These are phyloP conservation scores for Eulemur coronatus DNA, from an alignment of 2,797 vertebrate species.

Conservation along the genomic window DNA sequence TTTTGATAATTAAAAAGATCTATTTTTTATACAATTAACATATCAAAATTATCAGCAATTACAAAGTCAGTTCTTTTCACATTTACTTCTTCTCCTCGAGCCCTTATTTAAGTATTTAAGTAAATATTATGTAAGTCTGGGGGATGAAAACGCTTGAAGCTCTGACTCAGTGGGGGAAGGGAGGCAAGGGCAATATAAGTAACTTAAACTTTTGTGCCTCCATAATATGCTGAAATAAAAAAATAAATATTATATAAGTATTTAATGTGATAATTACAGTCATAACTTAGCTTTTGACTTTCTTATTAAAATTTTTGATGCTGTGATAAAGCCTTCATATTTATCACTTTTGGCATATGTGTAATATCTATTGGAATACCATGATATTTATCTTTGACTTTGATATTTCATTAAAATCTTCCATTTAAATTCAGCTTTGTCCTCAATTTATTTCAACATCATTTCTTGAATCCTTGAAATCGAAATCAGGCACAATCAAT, in stretches of 20 bases:
- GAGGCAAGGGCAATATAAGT: too few species aligned
- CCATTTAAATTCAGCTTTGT: background rate
- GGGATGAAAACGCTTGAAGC: too few species aligned
- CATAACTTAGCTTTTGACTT: background rate
- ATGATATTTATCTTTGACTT: background rate
- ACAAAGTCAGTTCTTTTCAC: background rate
- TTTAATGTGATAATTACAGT: background rate
- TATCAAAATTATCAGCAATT: background rate
- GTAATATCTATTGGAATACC: background rate
- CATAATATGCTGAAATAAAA: too few species aligned
- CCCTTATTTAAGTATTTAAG: background rate
- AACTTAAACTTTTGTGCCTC: too few species aligned
- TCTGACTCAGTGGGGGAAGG: too few species aligned
- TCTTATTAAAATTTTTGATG: background rate
- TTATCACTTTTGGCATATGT: background rate
- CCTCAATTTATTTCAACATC: constrained; percentile 18
- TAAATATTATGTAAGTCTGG: background rate
- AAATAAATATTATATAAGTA: background rate
- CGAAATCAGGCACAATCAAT: background rate
- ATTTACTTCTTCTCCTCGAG: background rate
- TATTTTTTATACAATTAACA: background rate
- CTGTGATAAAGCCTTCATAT: background rate
- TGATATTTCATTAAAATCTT: background rate
- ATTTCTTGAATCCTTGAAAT: background rate
- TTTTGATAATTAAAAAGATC: background rate